Base-by-base conservation (phyloP, 2,888 invertebrate species). In the Sepiola atlantica region DNA sequence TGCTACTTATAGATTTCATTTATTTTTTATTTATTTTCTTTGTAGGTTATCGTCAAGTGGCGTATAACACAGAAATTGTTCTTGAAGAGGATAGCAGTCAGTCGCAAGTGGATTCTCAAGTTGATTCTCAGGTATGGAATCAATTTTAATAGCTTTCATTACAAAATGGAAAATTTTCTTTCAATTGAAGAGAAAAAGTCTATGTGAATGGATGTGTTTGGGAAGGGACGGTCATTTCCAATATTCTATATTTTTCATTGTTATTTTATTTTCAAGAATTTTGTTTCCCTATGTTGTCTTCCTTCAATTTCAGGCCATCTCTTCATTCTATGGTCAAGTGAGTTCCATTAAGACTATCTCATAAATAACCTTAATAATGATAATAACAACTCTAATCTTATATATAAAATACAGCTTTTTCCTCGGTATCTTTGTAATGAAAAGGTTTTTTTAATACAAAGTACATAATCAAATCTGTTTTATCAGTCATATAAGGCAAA, bases 81-180 rank as follows among this genome's bases (percentile, higher is more conserved):
- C 35, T 93, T n/a, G 61, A 61, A 32, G 57, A 77, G 57, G 93
- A 93, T 24, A 93, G 93, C 93, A 93, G 93, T 55, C 61, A 93
- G 77, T 93, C 61, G 18, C 61, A 93, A 12, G 93, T 61, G 32
- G 93, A 93, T 61, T 93, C 77, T 55, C 93, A 45, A 35, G 94
- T 94, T 20, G 45, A 55, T 94, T 61, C 77, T 14, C 77, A 93
- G 61, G 61, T 94, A 45, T 35, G 21, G 35, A n/a, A 77, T n/a
- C 10, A 12, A 77, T 77, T 77, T n/a, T 12, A n/a, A 77, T n/a
- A 28, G n/a, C n/a, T 14, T 77, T 77, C 10, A 77, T 77, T 77
- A 1, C 77, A 77, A 77, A 77, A 77, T 12, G 10, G 28, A 12
- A 10, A n/a, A 18, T 61, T 21, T 24, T 77, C 12, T n/a, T 61